Conservation (phyloP, 2,113 vertebrate species). For the Cebidichthys violaceus region DNA sequence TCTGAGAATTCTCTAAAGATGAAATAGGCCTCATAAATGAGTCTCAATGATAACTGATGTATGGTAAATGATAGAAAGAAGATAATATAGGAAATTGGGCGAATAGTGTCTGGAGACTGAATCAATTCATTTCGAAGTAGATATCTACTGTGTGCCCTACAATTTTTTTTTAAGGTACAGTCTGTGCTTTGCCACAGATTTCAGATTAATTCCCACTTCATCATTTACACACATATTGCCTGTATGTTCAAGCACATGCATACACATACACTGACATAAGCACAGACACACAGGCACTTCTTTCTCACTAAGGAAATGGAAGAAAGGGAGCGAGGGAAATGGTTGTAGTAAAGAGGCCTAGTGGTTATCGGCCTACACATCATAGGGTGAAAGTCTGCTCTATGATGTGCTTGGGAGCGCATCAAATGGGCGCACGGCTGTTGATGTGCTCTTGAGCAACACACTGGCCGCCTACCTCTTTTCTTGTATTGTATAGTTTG, state of each 20-base stretch:
- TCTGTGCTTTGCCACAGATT: conserved; percentile 73
- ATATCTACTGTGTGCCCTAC: conserved; percentile 64
- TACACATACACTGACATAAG: neutral
- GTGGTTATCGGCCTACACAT: conserved; percentile 35
- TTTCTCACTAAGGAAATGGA: conserved; percentile 35
- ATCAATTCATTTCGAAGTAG: conserved; percentile 81
- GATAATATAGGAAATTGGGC: conserved; percentile 78
- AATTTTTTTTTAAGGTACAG: conserved; percentile 65
- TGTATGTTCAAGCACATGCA: conserved; percentile 16
- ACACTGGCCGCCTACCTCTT: conserved; percentile 25
- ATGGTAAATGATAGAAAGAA: conserved; percentile 77
- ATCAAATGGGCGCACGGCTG: conserved; percentile 1
- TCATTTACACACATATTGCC: conserved; percentile 53
- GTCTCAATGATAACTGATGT: conserved; percentile 80
- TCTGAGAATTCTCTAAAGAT: conserved; percentile 77
- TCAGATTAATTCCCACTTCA: conserved; percentile 72
- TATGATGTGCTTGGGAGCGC: conserved; percentile 32
- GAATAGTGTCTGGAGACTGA: conserved; percentile 78
- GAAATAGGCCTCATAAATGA: conserved; percentile 80
- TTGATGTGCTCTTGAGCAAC: conserved; percentile 67
- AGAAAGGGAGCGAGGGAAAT: conserved; percentile 14
- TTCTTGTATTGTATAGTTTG: conserved; percentile 32
- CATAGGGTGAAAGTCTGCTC: conserved; percentile 29
- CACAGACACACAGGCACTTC: neutral
- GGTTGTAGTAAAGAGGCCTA: conserved; percentile 25